These are phyloP conservation scores for Podiceps cristatus DNA, from an alignment of 2,113 vertebrate genomes.

Conservation along the genomic window DNA sequence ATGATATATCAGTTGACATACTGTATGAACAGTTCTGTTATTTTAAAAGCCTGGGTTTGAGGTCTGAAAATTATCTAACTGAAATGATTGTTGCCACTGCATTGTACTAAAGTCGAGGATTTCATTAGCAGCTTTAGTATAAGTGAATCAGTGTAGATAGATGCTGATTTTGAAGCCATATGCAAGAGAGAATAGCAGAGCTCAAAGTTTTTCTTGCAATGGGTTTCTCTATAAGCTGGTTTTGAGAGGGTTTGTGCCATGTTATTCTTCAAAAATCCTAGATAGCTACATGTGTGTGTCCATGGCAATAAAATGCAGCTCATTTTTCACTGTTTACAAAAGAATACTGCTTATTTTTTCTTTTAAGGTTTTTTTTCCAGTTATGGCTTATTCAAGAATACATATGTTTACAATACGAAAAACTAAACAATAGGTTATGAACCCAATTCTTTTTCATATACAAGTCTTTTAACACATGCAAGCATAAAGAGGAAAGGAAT, in stretches of 20 bases:
- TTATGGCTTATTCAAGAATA: neutral
- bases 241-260: neutral
- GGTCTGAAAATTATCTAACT: neutral
- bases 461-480: neutral
- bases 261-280: neutral
- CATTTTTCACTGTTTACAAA: neutral
- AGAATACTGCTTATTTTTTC: neutral
- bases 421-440: neutral
- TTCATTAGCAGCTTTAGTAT: neutral
- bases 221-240: neutral
- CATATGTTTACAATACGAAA: neutral
- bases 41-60: neutral
- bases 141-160: neutral
- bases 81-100: neutral
- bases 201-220: neutral
- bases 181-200: neutral
- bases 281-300: rapidly evolving
- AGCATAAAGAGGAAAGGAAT: neutral
- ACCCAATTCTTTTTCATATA: neutral
- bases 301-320: neutral
- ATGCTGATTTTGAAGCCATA: neutral
- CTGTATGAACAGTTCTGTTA: neutral
- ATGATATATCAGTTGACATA: neutral
- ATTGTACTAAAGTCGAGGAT: neutral
- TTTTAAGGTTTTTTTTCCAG: neutral